phyloP scores from a whole-genome alignment of 2,888 invertebrate species.

The Drosophila gaucha region DNA sequence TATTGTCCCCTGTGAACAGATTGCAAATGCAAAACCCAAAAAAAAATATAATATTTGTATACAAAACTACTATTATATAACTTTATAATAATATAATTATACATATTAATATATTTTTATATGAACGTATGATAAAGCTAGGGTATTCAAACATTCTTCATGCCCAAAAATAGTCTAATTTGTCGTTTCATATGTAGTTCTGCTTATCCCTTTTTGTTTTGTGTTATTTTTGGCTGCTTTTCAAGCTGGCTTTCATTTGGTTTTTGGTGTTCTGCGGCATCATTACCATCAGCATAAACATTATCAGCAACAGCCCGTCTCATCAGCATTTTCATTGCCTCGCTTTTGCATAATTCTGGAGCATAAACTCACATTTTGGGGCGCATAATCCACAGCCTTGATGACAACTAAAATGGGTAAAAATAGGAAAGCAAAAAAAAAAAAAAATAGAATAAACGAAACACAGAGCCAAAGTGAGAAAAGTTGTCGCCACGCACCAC shows the following conservation, averaged over 20 bases:
- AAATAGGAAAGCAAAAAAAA: constrained; percentile 24
- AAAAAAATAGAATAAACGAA: background rate
- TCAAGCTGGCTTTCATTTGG: constrained; percentile 8
- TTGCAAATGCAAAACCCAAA: too few species aligned
- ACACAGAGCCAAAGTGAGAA: constrained; percentile 42
- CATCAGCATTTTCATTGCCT: constrained; percentile 43
- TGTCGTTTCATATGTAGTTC: constrained; percentile 6
- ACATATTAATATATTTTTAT: too few species aligned
- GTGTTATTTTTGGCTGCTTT: background rate
- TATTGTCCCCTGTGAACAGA: too few species aligned
- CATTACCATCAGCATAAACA: constrained; percentile 48
- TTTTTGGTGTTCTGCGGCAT: constrained; percentile 21
- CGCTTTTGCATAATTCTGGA: constrained; percentile 69
- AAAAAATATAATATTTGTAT: too few species aligned
- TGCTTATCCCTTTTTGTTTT: constrained; percentile 14
- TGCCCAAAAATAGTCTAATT: too few species aligned
- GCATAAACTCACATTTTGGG: constrained; percentile 70
- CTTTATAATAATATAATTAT: too few species aligned
- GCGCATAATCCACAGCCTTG: constrained; percentile 68
- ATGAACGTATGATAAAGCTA: too few species aligned
- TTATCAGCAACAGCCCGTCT: constrained; percentile 32
- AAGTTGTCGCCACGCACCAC: constrained; percentile 34
- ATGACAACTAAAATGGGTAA: constrained; percentile 62
- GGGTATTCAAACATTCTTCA: too few species aligned
- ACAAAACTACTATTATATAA: too few species aligned